Evolutionary conservation across 1,140 invertebrate genomes (phyloP).

Genomic region (Atta cephalotes): DNA sequence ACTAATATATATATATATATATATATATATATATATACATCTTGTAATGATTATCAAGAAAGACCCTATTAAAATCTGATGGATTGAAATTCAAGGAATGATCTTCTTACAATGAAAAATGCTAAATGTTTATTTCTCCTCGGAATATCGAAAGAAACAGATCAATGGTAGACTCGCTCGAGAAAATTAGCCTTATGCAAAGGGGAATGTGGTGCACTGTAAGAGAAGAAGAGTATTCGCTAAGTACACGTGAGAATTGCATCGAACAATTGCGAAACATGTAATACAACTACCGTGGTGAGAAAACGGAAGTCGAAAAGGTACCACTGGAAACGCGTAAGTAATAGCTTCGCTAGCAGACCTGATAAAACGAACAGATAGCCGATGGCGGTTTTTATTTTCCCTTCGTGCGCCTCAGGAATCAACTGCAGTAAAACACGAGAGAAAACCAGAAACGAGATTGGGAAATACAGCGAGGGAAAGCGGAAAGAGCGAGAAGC

Average conservation of each 20-base stretch:
- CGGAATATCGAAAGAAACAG: background rate
- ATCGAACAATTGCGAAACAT: background rate
- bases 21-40: background rate
- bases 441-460: constrained; percentile 1
- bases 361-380: constrained; percentile 75
- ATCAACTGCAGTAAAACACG: constrained; percentile 47
- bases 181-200: constrained; percentile 75
- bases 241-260: constrained; percentile 55
- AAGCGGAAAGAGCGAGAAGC: background rate
- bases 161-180: constrained; percentile 57
- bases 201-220: constrained; percentile 23
- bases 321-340: constrained; percentile 65
- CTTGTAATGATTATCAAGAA: constrained; percentile 2
- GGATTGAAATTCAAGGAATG: background rate
- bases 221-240: constrained; percentile 39
- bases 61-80: background rate
- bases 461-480: constrained; percentile 11
- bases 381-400: constrained; percentile 73
- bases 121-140: constrained; percentile 34
- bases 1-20: background rate
- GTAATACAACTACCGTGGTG: background rate
- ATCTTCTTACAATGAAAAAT: constrained; percentile 16
- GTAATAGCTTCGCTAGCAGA: constrained; percentile 71
- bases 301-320: constrained; percentile 27
- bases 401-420: constrained; percentile 55